Base-by-base conservation (phyloP, 2,113 vertebrate species). In the Strix aluco region DNA sequence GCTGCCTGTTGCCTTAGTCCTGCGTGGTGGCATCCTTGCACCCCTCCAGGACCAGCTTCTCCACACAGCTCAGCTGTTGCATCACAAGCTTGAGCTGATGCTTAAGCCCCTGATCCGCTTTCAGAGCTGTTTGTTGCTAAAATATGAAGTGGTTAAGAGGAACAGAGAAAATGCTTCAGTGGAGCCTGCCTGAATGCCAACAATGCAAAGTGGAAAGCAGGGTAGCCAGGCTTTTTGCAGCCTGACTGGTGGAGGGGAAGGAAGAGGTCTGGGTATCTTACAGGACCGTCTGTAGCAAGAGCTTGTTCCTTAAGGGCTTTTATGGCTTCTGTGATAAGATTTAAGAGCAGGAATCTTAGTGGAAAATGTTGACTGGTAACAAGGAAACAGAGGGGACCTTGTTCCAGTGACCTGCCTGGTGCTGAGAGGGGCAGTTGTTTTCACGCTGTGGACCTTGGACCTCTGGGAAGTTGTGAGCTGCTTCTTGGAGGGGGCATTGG, bases 41-140 rank as follows among this genome's bases (percentile, higher is more conserved):
- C 15, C 16, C 9, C 13, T 72, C 52, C 61, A 52, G 51, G 54
- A 18, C 63, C 69, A 62, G 40, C 77, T 95, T 72, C 54, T 82
- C 84, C 70, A 15, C 40, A 4, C 34, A 42, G 49, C 73, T 96
- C 70, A 91, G 74, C 73, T 73, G 22, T 73, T 94, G 78, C 78
- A 82, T 86, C 78, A 91, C 70, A 89, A 77, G 46, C 49, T 67
- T 92, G 49, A 92, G 89, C 89, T 85, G 78, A 62, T 85, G 46
- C 54, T 46, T 65, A 82, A 94, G 91, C 65, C 58, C 77, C 77
- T 95, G 91, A 79, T 90, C 83, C 75, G 91, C 87, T 95, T 92
- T 86, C 57, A 79, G 88, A 80, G 79, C 57, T 85, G n/a, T 52
- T 70, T 15, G 20, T 40, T 61, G 40, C 72, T 77, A 84, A 51